Evolutionary conservation across 2,888 invertebrate species (phyloP), one percentile per base, ranked within the genome.

Genomic region (Coenonympha glycerion): DNA sequence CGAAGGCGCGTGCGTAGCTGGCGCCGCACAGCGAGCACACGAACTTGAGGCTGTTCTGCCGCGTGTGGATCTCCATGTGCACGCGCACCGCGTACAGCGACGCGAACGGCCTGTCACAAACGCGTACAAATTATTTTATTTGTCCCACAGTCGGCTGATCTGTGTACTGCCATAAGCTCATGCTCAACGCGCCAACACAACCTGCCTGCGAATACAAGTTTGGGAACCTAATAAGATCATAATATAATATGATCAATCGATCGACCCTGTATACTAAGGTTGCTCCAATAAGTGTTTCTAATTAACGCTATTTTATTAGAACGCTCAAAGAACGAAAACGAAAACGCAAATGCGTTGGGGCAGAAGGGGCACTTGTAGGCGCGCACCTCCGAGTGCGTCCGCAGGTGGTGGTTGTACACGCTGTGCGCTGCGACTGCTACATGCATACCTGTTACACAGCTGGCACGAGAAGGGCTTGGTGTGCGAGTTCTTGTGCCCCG

Each of bases 291-390:
- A n/a, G n/a, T n/a, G n/a, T n/a, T n/a, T n/a, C n/a, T n/a, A n/a
- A n/a, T n/a, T n/a, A n/a, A n/a, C n/a, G n/a, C n/a, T n/a, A n/a
- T n/a, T n/a, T n/a, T n/a, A n/a, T n/a, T n/a, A n/a, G n/a, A n/a
- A n/a, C n/a, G n/a, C n/a, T n/a, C n/a, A n/a, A n/a, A n/a, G n/a
- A n/a, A n/a, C n/a, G n/a, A n/a, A n/a, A n/a, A n/a, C n/a, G n/a
- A n/a, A n/a, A n/a, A n/a, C n/a, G n/a, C n/a, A n/a, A n/a, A n/a
- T 93, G 92, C 0, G 94, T 94, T 94, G 0, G 93, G 91, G 57
- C 94, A 94, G 66, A 81, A 91, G 0, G 93, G 91, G 63, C 94
- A 94, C 59, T 91, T 91, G 73, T 93, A 94, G 4, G 91, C 90
- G 9, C 93, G 89, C n/a, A 91, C 92, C 3, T 92, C 91, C 0